phyloP scores from a whole-genome alignment of 2,888 invertebrate species.

The Andrena marginata region DNA sequence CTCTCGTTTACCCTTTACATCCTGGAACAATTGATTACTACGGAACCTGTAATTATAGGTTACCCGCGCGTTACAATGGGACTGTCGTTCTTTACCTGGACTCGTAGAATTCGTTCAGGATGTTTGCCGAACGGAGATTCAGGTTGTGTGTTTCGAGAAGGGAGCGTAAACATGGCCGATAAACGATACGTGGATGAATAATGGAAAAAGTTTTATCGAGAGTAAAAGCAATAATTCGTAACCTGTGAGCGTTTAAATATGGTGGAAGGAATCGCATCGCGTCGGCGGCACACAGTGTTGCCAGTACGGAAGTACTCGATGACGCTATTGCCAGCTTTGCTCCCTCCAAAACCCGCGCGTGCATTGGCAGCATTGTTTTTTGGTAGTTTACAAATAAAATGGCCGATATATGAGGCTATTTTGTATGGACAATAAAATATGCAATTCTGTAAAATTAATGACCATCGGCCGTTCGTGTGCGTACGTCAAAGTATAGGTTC shows the following conservation, averaged over 20 bases:
- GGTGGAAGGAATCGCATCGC: constrained; percentile 71
- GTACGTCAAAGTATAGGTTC: constrained; percentile 67
- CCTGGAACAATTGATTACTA: constrained; percentile 70
- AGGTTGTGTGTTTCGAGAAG: not conserved
- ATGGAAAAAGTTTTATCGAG: not conserved
- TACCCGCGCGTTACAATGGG: constrained; percentile 34
- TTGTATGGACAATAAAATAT: constrained; percentile 82
- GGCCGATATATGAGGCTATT: constrained; percentile 84
- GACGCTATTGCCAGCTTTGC: constrained; percentile 74
- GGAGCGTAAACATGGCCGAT: not conserved
- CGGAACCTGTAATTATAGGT: constrained; percentile 66
- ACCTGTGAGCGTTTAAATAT: constrained; percentile 71
- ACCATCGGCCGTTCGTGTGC: constrained; percentile 75
- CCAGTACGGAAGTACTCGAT: constrained; percentile 76
- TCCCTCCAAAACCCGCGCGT: constrained; percentile 82
- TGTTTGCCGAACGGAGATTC: too few species aligned
- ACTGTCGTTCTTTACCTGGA: constrained; percentile 12
- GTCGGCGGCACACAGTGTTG: constrained; percentile 79
- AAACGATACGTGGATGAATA: not conserved
- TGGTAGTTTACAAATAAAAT: constrained; percentile 85
- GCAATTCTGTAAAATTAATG: constrained; percentile 80
- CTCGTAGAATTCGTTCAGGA: not conserved
- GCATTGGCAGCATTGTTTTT: constrained; percentile 83
- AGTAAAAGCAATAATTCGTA: constrained; percentile 53
- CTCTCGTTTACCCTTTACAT: constrained; percentile 41